These are phyloP conservation scores for Drosophila elegans DNA, from an alignment of 1,140 invertebrate genomes.

Conservation along the genomic window DNA sequence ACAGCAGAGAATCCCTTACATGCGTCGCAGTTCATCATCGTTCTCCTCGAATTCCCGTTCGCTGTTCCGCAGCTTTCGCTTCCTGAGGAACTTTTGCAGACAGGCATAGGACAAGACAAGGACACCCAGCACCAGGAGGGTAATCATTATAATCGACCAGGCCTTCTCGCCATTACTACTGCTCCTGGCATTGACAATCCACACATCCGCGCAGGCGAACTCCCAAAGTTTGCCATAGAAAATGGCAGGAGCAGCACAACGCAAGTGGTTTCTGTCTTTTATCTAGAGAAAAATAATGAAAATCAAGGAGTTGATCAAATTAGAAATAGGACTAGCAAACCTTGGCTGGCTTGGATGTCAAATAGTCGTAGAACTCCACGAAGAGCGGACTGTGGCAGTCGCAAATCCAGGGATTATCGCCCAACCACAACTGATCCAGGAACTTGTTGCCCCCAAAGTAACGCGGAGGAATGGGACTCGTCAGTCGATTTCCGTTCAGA, in stretches of 20 bases:
- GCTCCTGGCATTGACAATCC: conserved; percentile 85
- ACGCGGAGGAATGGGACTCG: conserved; percentile 86
- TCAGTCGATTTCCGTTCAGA: conserved; percentile 89
- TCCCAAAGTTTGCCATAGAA: conserved; percentile 88
- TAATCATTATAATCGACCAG: conserved; percentile 87
- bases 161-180: conserved; percentile 85
- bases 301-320: not conserved
- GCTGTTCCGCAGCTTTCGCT: conserved; percentile 73
- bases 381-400: conserved; percentile 87
- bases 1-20: conserved; percentile 84
- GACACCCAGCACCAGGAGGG: conserved; percentile 65
- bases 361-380: conserved; percentile 87
- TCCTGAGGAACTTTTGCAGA: conserved; percentile 85
- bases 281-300: conserved; percentile 27
- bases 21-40: conserved; percentile 86
- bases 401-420: conserved; percentile 91
- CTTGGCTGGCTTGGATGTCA: conserved; percentile 87
- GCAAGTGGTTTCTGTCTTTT: conserved; percentile 76
- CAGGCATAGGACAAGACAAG: conserved; percentile 46
- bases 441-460: conserved; percentile 87
- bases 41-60: conserved; percentile 66
- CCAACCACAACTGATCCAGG: conserved; percentile 86
- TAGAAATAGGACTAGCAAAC: conserved; percentile 47
- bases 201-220: conserved; percentile 87
- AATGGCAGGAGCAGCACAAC: conserved; percentile 87